Evolutionary conservation across 2,888 invertebrate genomes (phyloP).

Genomic region (Drosophila robusta): DNA sequence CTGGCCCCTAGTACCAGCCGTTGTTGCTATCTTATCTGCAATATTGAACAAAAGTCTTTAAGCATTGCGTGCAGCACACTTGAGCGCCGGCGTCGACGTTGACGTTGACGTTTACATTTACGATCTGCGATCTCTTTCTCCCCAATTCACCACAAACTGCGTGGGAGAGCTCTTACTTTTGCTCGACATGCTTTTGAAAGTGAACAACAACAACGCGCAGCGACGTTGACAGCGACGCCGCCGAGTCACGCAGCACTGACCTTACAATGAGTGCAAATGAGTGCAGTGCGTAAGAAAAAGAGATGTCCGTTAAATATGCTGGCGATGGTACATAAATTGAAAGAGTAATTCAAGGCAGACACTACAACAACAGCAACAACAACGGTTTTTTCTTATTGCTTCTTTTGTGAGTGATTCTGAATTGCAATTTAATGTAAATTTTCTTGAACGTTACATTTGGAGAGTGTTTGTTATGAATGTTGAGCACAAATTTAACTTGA

Average conservation of each 20-base stretch:
- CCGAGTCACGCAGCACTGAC: conserved; percentile 35
- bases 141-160: conserved; percentile 49
- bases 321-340: conserved; percentile 10
- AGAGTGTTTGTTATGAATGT: neutral
- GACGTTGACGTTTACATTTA: conserved; percentile 13
- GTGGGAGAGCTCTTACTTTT: conserved; percentile 72
- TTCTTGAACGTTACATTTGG: conserved; percentile 1
- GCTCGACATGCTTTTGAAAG: conserved; percentile 56
- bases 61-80: conserved; percentile 39
- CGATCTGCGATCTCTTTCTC: conserved; percentile 32
- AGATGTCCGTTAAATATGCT: conserved; percentile 7
- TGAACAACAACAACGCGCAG: conserved; percentile 30
- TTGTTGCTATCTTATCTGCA: conserved; percentile 58
- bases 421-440: conserved; percentile 31
- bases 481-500: neutral
- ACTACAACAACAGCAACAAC: conserved; percentile 6
- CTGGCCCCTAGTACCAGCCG: neutral
- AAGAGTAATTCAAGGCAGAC: conserved; percentile 36
- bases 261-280: conserved; percentile 25
- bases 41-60: conserved; percentile 21
- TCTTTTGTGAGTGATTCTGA: conserved; percentile 22
- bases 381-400: conserved; percentile 21
- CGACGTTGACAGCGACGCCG: conserved; percentile 7
- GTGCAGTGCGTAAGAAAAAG: conserved; percentile 28
- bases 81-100: neutral